Evolutionary conservation across 2,797 vertebrate species (phyloP).

Genomic region (Phrynocephalus vlangalii): DNA sequence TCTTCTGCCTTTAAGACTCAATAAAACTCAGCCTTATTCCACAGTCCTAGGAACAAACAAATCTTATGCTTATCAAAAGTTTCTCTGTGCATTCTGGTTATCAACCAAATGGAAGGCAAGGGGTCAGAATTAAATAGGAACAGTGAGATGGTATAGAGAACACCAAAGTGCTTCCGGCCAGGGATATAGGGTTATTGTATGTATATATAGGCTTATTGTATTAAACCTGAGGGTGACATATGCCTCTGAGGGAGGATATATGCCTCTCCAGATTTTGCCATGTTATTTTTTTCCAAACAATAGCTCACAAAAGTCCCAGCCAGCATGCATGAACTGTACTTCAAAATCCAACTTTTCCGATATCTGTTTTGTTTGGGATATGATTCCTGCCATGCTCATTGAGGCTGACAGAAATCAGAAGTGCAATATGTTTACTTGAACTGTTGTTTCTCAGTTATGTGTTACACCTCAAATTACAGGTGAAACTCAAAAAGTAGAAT

Average conservation of each 20-base stretch:
- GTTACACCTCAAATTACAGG: neutral
- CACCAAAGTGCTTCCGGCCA: neutral
- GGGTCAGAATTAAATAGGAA: slow-evolving; percentile 54
- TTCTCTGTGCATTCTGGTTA: slow-evolving; percentile 19
- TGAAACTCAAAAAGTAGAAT: too few species aligned
- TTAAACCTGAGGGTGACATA: neutral
- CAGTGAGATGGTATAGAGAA: slow-evolving; percentile 1
- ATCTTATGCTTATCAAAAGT: slow-evolving; percentile 51
- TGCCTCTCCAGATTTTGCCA: neutral
- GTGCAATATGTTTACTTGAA: too few species aligned
- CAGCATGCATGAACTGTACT: too few species aligned
- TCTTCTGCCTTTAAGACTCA: slow-evolving; percentile 47
- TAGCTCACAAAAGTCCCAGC: too few species aligned
- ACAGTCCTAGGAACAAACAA: slow-evolving; percentile 7
- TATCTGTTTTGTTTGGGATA: too few species aligned
- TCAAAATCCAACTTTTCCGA: too few species aligned
- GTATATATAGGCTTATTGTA: neutral
- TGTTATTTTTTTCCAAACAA: too few species aligned
- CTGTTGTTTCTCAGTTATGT: neutral
- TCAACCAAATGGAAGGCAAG: neutral
- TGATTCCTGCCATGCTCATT: too few species aligned
- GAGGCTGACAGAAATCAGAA: too few species aligned
- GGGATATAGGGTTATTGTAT: neutral
- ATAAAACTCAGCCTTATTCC: slow-evolving; percentile 43
- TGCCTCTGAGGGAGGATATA: too few species aligned